phyloP scores from a whole-genome alignment of 2,888 invertebrate species.

The Amiota minor region DNA sequence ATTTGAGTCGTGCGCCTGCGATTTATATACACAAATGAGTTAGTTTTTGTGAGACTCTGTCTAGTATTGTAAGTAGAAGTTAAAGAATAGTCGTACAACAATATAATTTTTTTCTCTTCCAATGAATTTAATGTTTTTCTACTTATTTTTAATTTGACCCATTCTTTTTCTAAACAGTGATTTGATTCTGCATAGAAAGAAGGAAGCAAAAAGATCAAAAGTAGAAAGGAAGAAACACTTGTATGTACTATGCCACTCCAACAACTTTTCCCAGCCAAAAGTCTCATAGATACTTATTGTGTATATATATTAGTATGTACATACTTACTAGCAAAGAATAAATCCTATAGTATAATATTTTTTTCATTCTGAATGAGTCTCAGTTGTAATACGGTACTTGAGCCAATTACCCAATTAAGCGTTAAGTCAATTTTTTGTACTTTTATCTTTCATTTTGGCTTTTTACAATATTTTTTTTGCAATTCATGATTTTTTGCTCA shows the following conservation, averaged over 20 bases:
- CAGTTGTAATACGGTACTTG: slow-evolving; percentile 60
- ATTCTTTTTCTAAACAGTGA: not conserved
- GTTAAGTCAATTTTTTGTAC: slow-evolving; percentile 44
- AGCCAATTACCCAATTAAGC: slow-evolving; percentile 68
- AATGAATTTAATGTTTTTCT: not conserved
- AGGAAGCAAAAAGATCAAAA: too few species aligned
- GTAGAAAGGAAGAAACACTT: not conserved
- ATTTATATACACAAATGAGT: slow-evolving; percentile 27
- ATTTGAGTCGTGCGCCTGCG: slow-evolving; percentile 22
- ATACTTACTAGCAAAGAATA: not conserved
- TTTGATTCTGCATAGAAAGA: not conserved
- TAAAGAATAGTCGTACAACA: too few species aligned
- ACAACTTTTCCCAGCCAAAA: slow-evolving; percentile 12
- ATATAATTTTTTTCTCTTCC: not conserved
- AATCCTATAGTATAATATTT: not conserved
- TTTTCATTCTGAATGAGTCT: slow-evolving; percentile 35
- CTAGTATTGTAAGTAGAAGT: not conserved
- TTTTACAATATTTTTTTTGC: slow-evolving; percentile 22
- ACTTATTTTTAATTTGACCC: slow-evolving; percentile 23
- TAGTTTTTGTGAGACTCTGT: slow-evolving; percentile 2
- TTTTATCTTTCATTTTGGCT: too few species aligned
- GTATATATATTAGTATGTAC: not conserved
- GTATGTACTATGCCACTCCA: not conserved
- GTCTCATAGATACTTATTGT: not conserved
- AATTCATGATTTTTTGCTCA: slow-evolving; percentile 49